A percentile compares a stretch with the other conserved stretches of the same genome.
Conservation (phyloP, 2,888 invertebrate species). For the Thysanoteuthis rhombus region DNA sequence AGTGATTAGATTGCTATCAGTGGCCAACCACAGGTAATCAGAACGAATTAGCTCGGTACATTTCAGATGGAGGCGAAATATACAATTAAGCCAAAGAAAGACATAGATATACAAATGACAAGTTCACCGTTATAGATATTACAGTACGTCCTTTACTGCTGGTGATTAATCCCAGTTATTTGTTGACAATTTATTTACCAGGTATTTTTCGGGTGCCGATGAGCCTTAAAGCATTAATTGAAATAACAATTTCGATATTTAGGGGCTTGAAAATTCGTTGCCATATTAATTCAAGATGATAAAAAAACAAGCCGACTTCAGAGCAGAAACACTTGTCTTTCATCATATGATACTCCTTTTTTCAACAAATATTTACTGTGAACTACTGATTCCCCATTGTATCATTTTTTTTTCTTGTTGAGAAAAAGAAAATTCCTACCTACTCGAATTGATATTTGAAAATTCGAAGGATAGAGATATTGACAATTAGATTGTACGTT, state of each 20-base stretch:
- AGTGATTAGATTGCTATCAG: not conserved
- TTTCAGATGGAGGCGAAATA: not conserved
- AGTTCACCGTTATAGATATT: not conserved
- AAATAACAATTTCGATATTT: not conserved
- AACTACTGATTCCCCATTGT: no score
- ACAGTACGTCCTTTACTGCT: not conserved
- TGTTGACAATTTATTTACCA: not conserved
- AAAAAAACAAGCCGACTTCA: no score
- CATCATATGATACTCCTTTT: no score
- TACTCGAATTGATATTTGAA: no score
- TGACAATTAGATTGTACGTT: no score
- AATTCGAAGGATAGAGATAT: no score
- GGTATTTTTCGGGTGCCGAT: not conserved
- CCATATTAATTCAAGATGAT: no score
- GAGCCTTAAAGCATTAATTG: not conserved
- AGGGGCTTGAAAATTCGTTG: not conserved
- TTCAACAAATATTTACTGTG: no score
- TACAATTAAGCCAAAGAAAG: not conserved
- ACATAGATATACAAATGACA: not conserved
- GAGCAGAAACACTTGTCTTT: no score
- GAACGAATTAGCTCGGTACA: not conserved
- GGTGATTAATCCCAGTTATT: not conserved
- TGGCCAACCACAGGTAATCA: not conserved
- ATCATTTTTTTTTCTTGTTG: no score
- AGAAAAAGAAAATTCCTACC: no score